A percentile compares a stretch with the other conserved stretches of the same genome.
Conservation (phyloP, 2,888 invertebrate species). For the Caenorhabditis panamensis region DNA sequence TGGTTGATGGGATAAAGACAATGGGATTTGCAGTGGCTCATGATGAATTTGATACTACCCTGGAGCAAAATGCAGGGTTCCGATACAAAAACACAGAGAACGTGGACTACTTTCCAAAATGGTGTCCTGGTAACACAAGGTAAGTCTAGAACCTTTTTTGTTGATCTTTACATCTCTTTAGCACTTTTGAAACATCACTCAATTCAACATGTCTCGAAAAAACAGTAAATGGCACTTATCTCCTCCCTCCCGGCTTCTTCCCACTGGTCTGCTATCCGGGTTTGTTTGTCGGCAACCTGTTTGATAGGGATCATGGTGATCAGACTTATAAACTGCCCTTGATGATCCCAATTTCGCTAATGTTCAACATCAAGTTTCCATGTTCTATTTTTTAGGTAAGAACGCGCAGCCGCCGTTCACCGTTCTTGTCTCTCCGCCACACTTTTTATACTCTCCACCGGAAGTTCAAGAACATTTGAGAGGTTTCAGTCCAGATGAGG, state of each 20-base stretch:
- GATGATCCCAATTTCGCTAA: too few species aligned
- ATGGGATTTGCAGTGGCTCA: conserved; percentile 50
- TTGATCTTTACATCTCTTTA: conserved; percentile 26
- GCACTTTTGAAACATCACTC: too few species aligned
- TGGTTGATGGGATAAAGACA: conserved; percentile 62
- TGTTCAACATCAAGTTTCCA: background rate
- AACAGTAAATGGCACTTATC: conserved; percentile 46
- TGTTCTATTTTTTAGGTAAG: conserved; percentile 55
- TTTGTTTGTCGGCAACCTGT: conserved; percentile 5
- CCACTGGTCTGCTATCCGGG: conserved; percentile 66
- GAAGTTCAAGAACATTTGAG: conserved; percentile 61
- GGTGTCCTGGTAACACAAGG: conserved; percentile 49
- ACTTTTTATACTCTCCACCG: conserved; percentile 71
- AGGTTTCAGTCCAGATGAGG: conserved; percentile 60
- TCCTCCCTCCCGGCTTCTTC: conserved; percentile 67
- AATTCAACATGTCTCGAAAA: conserved; percentile 56
- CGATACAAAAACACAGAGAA: conserved; percentile 71
- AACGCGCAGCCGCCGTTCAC: conserved; percentile 67
- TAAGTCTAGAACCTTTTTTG: conserved; percentile 51
- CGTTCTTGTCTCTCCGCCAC: conserved; percentile 71
- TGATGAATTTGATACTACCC: conserved; percentile 71
- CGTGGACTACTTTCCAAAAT: conserved; percentile 71
- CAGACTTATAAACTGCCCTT: background rate
- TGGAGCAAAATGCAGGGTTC: conserved; percentile 71
- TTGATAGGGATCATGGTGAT: conserved; percentile 33